A percentile compares a stretch with the other conserved stretches of the same genome.
phyloP scores from a whole-genome alignment of 2,113 vertebrate genomes.

The Phaetusa simplex region DNA sequence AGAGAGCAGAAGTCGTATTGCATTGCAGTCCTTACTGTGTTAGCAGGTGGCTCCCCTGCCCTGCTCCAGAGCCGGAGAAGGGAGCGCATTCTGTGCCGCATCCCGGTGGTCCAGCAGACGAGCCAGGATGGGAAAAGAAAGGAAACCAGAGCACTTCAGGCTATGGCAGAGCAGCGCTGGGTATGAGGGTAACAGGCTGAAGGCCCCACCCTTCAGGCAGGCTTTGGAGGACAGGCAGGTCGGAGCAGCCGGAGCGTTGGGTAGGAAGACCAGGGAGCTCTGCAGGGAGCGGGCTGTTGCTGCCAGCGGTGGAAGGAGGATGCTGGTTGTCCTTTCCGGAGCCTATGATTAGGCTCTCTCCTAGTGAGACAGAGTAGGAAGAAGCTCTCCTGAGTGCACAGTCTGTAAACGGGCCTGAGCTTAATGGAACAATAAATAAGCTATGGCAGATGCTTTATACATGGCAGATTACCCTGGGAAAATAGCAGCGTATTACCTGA shows the following conservation, averaged over 20 bases:
- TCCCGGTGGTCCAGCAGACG: accelerated
- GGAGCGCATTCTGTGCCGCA: accelerated
- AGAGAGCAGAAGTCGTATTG: not conserved
- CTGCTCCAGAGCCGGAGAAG: accelerated
- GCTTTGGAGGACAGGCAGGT: not conserved
- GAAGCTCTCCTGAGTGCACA: not conserved
- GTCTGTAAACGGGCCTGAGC: not conserved
- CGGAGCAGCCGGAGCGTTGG: not conserved
- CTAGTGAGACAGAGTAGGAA: not conserved
- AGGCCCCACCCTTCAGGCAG: not conserved
- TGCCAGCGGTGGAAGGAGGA: not conserved
- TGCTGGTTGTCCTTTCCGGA: not conserved
- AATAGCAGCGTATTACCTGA: not conserved
- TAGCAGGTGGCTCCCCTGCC: not conserved
- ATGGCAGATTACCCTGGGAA: not conserved
- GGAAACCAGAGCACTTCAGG: accelerated
- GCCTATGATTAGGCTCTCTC: not conserved
- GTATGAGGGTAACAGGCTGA: not conserved
- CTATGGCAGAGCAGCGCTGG: not conserved
- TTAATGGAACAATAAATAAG: conserved; percentile 10
- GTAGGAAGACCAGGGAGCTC: not conserved
- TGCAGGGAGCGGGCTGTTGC: not conserved
- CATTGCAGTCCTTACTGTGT: not conserved
- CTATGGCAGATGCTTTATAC: not conserved
- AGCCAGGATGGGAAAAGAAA: not conserved